Evolutionary conservation across 2,797 vertebrate species (phyloP).

Genomic region (Chelidonichthys spinosus): DNA sequence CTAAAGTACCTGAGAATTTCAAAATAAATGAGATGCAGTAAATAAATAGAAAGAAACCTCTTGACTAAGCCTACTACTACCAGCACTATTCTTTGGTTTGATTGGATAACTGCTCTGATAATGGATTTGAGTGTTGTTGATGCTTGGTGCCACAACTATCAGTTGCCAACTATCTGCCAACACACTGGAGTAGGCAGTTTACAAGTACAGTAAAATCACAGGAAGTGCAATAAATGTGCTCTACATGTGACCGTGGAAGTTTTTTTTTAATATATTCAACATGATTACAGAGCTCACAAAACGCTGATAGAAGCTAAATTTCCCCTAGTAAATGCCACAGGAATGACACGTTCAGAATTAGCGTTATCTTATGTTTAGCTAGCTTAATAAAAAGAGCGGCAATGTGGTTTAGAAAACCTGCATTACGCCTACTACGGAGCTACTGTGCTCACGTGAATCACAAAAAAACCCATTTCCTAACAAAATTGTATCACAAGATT

Average conservation of each 20-base stretch:
- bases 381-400: slow-evolving; percentile 44
- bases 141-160: slow-evolving; percentile 25
- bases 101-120: slow-evolving; percentile 68
- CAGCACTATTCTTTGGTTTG: slow-evolving; percentile 85
- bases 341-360: slow-evolving; percentile 28
- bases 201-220: slow-evolving; percentile 60
- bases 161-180: slow-evolving; percentile 46
- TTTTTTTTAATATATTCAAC: slow-evolving; percentile 27
- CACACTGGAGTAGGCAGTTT: slow-evolving; percentile 68
- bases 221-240: slow-evolving; percentile 63
- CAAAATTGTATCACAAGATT: slow-evolving; percentile 44
- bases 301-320: slow-evolving; percentile 29
- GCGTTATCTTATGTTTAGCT: slow-evolving; percentile 20
- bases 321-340: slow-evolving; percentile 42
- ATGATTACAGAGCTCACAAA: slow-evolving; percentile 56
- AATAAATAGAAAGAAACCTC: slow-evolving; percentile 50
- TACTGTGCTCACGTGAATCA: slow-evolving; percentile 45
- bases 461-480: slow-evolving; percentile 35
- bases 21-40: slow-evolving; percentile 58
- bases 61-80: slow-evolving; percentile 52
- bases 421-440: slow-evolving; percentile 27
- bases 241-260: slow-evolving; percentile 41
- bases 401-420: slow-evolving; percentile 37
- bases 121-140: slow-evolving; percentile 30
- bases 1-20: slow-evolving; percentile 79